Evolutionary conservation across 2,888 invertebrate genomes (phyloP), one percentile per base, ranked within the genome.

Genomic region (Seladonia tumulorum): DNA sequence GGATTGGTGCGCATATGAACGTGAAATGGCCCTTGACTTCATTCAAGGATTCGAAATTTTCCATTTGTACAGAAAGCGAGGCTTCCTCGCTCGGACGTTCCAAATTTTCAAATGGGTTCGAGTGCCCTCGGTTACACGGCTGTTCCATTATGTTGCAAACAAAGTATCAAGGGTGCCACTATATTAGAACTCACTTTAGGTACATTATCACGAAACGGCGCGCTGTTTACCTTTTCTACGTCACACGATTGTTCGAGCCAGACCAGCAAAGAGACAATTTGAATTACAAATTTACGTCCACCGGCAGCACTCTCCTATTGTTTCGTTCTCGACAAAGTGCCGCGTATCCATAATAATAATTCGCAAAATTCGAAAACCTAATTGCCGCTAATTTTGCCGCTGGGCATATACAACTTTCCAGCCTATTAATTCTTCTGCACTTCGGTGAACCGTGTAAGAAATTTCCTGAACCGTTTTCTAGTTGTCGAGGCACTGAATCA

Each of bases 211-310:
- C 68, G 76, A 35, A 47, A 29, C 57, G 39, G 22, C 68, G 18
- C 29, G 60, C 68, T 85, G 85, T 85, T 85, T 85, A 85, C 80
- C 80, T 80, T 85, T 79, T 74, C 80, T 42, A 74, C 63, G 85
- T 60, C 85, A 80, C 79, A 47, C 85, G 75, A 60, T 78, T 76
- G 47, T 72, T 63, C 66, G 35, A 42, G 68, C 76, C n/a, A 45
- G 66, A 18, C 39, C 63, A 60, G 57, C 80, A 80, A 84, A 76
- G 85, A 76, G 80, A 76, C 79, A 70, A 85, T 85, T 85, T 85
- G 85, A 84, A 85, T 85, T 76, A 85, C 85, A 85, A 85, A 85
- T 85, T 84, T 39, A 70, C 68, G 68, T 74, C 73, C 85, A 53
- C 85, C 57, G 72, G 25, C 75, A 25, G 75, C 76, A 68, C 80